These are phyloP conservation scores for Heliconius ismenius DNA, from an alignment of 2,888 invertebrate species.

Conservation along the genomic window DNA sequence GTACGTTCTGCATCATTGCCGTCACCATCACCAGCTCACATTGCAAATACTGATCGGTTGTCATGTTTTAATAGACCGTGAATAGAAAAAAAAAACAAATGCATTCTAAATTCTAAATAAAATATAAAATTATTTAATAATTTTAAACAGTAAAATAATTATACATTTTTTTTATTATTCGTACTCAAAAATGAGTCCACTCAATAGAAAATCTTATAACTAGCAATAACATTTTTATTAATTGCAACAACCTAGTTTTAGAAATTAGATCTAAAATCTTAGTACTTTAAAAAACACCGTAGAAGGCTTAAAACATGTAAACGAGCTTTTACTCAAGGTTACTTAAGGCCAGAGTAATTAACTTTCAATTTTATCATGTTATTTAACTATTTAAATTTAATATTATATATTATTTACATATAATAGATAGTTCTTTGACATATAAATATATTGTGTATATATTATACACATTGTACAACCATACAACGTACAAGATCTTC, in stretches of 20 bases:
- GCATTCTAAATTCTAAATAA: background rate
- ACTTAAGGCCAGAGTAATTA: constrained; percentile 18
- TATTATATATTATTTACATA: too few species aligned
- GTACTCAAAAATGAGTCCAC: background rate
- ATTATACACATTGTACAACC: too few species aligned
- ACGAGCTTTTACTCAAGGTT: constrained; percentile 17
- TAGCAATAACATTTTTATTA: background rate
- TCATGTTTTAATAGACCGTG: constrained; percentile 31
- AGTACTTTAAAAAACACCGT: background rate
- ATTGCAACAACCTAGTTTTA: background rate
- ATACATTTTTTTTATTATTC: background rate
- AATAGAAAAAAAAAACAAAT: background rate
- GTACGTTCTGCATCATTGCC: constrained; percentile 21
- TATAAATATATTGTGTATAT: too few species aligned
- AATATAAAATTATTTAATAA: background rate
- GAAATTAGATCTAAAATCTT: background rate
- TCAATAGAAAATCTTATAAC: background rate
- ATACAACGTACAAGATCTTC: too few species aligned
- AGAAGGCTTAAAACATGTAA: background rate
- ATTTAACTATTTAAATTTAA: background rate
- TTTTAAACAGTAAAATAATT: background rate
- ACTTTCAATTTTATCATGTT: constrained; percentile 13
- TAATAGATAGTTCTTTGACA: too few species aligned
- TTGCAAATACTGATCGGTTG: constrained; percentile 19
- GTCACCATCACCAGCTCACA: constrained; percentile 1